Evolutionary conservation across 2,113 vertebrate genomes (phyloP).

Genomic region (Microcebus ravelobensis): DNA sequence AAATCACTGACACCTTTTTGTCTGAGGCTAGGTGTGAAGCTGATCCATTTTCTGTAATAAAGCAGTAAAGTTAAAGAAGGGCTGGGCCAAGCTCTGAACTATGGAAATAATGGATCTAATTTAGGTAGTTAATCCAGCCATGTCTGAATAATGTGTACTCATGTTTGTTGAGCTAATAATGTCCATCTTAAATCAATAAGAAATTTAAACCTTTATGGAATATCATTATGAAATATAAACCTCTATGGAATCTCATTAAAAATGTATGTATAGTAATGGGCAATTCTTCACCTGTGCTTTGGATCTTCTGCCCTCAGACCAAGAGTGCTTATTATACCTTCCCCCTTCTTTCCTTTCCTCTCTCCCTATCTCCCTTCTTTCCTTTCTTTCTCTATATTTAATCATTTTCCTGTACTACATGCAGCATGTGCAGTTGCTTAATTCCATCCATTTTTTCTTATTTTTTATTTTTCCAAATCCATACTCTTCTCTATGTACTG

Average conservation of each 20-base stretch:
- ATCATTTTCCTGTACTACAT: background rate
- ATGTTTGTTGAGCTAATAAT: conserved; percentile 70
- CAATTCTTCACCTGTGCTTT: background rate
- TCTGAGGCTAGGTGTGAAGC: conserved; percentile 15
- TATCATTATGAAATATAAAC: conserved; percentile 46
- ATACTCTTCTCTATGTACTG: background rate
- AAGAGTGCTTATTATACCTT: background rate
- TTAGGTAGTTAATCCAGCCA: conserved; percentile 74
- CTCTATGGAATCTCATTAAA: conserved; percentile 20
- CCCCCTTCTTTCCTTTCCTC: too few relatives aligned
- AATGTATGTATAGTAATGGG: background rate
- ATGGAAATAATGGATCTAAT: conserved; percentile 69
- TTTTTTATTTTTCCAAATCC: background rate
- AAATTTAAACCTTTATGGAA: conserved; percentile 39
- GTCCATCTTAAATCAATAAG: conserved; percentile 67
- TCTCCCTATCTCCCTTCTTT: background rate
- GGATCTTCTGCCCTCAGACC: background rate
- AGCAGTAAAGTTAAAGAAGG: conserved; percentile 65
- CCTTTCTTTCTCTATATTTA: background rate
- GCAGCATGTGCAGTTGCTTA: background rate
- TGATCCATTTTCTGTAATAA: conserved; percentile 67
- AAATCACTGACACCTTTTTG: conserved; percentile 55
- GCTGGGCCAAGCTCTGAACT: conserved; percentile 59
- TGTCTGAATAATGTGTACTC: conserved; percentile 69
- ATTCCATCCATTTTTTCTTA: background rate